Evolutionary conservation across 2,888 invertebrate genomes (phyloP), one percentile per base, ranked within the genome.

Genomic region (Amorpha juglandis): DNA sequence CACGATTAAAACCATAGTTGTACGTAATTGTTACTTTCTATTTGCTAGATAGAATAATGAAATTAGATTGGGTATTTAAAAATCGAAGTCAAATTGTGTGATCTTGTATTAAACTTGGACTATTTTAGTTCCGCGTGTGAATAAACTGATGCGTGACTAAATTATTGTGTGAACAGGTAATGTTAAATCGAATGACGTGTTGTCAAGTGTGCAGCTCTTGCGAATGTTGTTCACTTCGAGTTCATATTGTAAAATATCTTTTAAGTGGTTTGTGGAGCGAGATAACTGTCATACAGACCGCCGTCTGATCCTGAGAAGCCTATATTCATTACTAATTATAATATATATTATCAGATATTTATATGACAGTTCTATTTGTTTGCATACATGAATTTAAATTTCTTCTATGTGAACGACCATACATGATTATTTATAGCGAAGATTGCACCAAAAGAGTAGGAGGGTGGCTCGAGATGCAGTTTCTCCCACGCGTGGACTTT

Each of bases 1-100:
- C 79, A 83, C 79, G 79, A 87, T 80, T 74, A 88, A 86, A 86
- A 89, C 87, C 84, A 88, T 87, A 88, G 88, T 85, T 88, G 87
- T 91, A 91, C 91, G 90, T 92, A 91, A 91, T 91, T 92, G 91
- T 92, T 92, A 92, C 87, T 90, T 92, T 92, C 90, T 92, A 91
- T 90, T 91, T 91, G 90, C 92, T 92, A 92, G 92, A 92, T 92
- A 92, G 92, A 91, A 91, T 92, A 92, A 92, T 91, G 87, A 91
- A 92, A 92, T 92, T 92, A 92, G 91, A 90, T 89, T 87, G 88
- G 86, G 83, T 91, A 90, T 86, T 83, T 75, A 79, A 84, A 48
- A 85, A 80, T 83, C 72, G 76, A 86, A 86, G 87, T 85, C 81
- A 82, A 84, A 82, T 82, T 81, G 87, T 87, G 88, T 89, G 89